A percentile compares a stretch with the other conserved stretches of the same genome.
phyloP scores from a whole-genome alignment of 2,113 vertebrate species.

The Brachionichthys hirsutus region DNA sequence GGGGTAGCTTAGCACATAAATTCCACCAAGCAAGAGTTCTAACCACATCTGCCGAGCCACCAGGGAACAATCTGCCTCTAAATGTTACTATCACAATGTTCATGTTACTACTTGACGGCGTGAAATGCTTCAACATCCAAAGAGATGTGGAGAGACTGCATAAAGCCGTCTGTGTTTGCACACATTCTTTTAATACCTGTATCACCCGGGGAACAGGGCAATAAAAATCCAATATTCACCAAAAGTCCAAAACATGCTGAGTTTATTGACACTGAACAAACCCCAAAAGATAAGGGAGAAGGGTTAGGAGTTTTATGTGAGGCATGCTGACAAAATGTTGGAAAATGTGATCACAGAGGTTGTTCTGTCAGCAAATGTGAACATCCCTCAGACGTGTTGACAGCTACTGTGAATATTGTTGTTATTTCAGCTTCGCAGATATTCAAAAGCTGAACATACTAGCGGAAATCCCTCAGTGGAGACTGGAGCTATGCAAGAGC shows the following conservation, averaged over 20 bases:
- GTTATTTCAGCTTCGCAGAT: constrained; percentile 35
- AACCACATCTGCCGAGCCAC: too few species aligned
- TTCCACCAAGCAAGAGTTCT: too few species aligned
- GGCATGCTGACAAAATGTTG: constrained; percentile 42
- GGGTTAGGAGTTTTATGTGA: constrained; percentile 38
- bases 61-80: too few species aligned
- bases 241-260: constrained; percentile 57
- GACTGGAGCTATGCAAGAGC: constrained; percentile 21
- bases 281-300: constrained; percentile 51
- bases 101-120: constrained; percentile 1
- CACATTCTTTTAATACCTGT: constrained; percentile 43
- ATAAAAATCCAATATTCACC: constrained; percentile 68
- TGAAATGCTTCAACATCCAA: constrained; percentile 9
- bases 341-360: constrained; percentile 50
- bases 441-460: constrained; percentile 23
- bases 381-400: constrained; percentile 33
- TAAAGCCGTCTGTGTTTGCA: constrained; percentile 17
- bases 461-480: constrained; percentile 21
- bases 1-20: too few species aligned
- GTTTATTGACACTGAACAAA: constrained; percentile 54
- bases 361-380: constrained; percentile 34
- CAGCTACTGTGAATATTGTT: constrained; percentile 32
- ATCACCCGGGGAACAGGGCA: constrained; percentile 42
- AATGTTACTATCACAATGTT: neutral
- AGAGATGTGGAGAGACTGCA: neutral